Conservation (phyloP, 2,888 invertebrate species). For the Trachelus tabidus region DNA sequence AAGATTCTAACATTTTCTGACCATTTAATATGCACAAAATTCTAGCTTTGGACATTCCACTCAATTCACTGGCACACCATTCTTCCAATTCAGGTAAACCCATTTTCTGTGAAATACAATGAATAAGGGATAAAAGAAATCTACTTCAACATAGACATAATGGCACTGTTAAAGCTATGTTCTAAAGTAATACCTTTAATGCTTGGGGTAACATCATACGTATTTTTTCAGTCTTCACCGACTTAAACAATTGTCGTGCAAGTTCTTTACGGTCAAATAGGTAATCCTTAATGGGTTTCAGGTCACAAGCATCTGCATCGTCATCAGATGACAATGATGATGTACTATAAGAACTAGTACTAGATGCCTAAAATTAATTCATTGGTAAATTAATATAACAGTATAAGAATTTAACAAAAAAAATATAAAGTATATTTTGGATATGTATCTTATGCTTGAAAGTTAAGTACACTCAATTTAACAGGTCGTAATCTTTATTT, state of each 20-base stretch:
- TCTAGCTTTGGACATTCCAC: constrained; percentile 60
- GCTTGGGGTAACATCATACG: constrained; percentile 62
- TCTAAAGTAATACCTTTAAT: constrained; percentile 47
- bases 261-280: constrained; percentile 53
- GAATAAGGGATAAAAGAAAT: neutral
- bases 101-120: constrained; percentile 46
- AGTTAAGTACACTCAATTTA: neutral
- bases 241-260: constrained; percentile 59
- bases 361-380: neutral
- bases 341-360: constrained; percentile 26
- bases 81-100: constrained; percentile 57
- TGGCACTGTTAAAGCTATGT: neutral
- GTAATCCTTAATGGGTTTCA: constrained; percentile 62
- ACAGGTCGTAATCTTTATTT: neutral
- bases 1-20: constrained; percentile 58
- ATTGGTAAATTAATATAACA: neutral
- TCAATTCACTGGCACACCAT: constrained; percentile 58
- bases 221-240: constrained; percentile 61
- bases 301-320: constrained; percentile 51
- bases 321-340: constrained; percentile 55
- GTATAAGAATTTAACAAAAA: neutral
- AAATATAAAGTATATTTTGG: neutral
- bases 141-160: neutral
- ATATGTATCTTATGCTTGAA: neutral
- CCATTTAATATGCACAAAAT: constrained; percentile 58